Evolutionary conservation across 2,113 vertebrate genomes (phyloP), one percentile per base, ranked within the genome.

Genomic region (Lepidothrix coronata): DNA sequence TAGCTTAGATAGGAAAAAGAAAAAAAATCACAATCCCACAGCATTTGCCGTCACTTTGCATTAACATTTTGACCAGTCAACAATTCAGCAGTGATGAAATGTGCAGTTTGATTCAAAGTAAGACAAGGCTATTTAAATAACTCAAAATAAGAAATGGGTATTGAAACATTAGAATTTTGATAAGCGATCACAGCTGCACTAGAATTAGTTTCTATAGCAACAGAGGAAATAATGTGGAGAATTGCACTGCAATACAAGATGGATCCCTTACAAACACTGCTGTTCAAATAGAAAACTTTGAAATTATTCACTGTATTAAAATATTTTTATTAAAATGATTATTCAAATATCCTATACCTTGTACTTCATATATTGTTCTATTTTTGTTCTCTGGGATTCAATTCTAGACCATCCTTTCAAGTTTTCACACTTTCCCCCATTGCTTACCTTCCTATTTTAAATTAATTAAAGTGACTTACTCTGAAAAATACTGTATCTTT

Each of bases 191-290:
- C 98, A 98, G 98, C 98, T 98, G 98, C 97, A 98, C 95, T 96
- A 98, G 97, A 98, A 98, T 98, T 98, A 98, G 98, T 98, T 98
- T 98, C 98, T 98, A 98, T 98, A 98, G 98, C 98, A 98, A 98
- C 98, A 97, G 95, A 96, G 97, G 97, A 98, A 98, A 98, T 98
- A 98, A 98, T 98, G 94, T 97, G 96, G 96, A 98, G 97, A 98
- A 98, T 27, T 97, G 96, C 96, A 97, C 95, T 95, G 97, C 97
- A 98, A 97, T 93, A 96, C 95, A 98, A 98, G 97, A 98, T 98
- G 92, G 97, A 97, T 97, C 98, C 97, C 97, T 98, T 95, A 95
- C 93, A 97, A 98, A 98, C 59, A 96, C 72, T 71, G 87, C 88
- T 95, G 95, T 95, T 97, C 95, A 97, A 96, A 97, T 65, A 91